These are phyloP conservation scores for Hypothenemus hampei DNA, from an alignment of 1,140 invertebrate species.

Conservation along the genomic window DNA sequence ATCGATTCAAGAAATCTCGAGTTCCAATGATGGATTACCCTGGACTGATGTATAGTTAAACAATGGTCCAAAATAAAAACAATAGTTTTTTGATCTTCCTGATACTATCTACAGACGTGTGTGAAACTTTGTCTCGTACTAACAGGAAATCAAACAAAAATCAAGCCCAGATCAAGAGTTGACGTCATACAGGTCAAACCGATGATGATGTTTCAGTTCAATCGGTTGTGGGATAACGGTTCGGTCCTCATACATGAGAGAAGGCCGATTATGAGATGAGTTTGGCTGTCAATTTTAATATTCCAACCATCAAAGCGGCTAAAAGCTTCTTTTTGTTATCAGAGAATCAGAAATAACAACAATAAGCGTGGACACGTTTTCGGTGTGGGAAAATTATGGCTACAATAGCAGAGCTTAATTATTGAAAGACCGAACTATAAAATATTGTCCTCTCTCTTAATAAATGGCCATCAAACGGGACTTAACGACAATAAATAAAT, in stretches of 20 bases:
- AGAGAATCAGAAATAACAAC: neutral
- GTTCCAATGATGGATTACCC: slow-evolving; percentile 25
- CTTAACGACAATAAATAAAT: too few species aligned
- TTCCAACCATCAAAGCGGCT: slow-evolving; percentile 9
- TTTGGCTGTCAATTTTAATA: slow-evolving; percentile 18
- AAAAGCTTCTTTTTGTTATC: slow-evolving; percentile 4
- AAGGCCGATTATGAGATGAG: slow-evolving; percentile 19
- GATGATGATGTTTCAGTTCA: slow-evolving; percentile 4
- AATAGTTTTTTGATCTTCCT: slow-evolving; percentile 4
- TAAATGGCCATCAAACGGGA: too few species aligned
- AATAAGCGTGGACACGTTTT: too few species aligned
- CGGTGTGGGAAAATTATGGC: too few species aligned
- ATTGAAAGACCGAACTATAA: too few species aligned
- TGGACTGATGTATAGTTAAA: slow-evolving; percentile 15
- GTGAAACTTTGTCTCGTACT: slow-evolving; percentile 12
- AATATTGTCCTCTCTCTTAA: too few species aligned
- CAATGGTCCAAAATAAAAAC: slow-evolving; percentile 25
- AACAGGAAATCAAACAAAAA: slow-evolving; percentile 7
- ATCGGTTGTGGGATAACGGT: slow-evolving; percentile 17
- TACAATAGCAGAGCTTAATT: too few species aligned
- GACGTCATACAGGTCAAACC: slow-evolving; percentile 21
- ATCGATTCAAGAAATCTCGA: slow-evolving; percentile 24
- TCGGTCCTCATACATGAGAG: slow-evolving; percentile 4
- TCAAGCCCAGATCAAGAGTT: slow-evolving; percentile 1
- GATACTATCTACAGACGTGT: slow-evolving; percentile 2